A percentile compares a stretch with the other conserved stretches of the same genome.
phyloP scores from a whole-genome alignment of 2,888 invertebrate genomes.

The Sarcophaga caerulescens region DNA sequence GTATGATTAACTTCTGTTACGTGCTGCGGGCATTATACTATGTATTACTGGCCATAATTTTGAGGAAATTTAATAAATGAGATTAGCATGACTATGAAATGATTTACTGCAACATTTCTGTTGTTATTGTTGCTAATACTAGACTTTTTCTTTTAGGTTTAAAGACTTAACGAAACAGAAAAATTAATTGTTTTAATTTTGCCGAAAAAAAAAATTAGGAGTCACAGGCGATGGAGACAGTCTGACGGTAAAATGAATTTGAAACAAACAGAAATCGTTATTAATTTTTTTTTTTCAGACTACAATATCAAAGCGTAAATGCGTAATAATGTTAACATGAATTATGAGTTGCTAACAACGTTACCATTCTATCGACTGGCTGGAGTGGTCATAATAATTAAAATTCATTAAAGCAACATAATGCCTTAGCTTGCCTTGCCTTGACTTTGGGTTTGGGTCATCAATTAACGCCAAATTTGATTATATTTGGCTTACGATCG shows the following conservation, averaged over 20 bases:
- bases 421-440: background rate
- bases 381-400: background rate
- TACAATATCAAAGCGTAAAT: no score
- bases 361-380: no score
- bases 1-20: background rate
- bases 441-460: no score
- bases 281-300: no score
- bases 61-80: slow-evolving; percentile 16
- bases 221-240: background rate
- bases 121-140: background rate
- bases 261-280: no score
- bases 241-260: background rate
- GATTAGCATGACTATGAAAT: slow-evolving; percentile 15
- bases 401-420: background rate
- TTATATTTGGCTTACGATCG: no score
- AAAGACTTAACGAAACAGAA: background rate
- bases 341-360: no score
- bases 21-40: background rate
- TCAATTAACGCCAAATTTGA: no score
- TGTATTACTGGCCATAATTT: slow-evolving; percentile 30
- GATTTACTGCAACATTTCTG: background rate
- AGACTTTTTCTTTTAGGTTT: no score
- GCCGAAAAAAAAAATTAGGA: no score
- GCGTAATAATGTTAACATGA: no score
- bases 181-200: slow-evolving; percentile 1